A percentile compares a stretch with the other conserved stretches of the same genome.
These are phyloP conservation scores for Aspiorhynchus laticeps DNA, from an alignment of 2,113 vertebrate species.

Conservation along the genomic window DNA sequence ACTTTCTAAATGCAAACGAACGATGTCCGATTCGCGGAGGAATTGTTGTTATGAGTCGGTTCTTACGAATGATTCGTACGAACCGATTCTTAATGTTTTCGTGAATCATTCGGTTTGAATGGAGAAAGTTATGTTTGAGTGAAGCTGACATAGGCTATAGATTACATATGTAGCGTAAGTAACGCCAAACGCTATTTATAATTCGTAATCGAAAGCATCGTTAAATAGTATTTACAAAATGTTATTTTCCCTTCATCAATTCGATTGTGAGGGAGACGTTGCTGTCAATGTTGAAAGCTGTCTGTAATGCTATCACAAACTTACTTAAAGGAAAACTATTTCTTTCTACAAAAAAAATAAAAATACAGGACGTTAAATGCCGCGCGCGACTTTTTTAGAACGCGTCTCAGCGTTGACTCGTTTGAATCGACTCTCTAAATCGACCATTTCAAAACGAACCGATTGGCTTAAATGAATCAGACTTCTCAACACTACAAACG, in stretches of 20 bases:
- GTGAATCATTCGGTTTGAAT: background rate
- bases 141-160: background rate
- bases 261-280: background rate
- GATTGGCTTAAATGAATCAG: background rate
- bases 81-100: background rate
- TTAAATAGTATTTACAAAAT: background rate
- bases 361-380: background rate
- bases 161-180: no score
- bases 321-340: background rate
- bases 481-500: background rate
- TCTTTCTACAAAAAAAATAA: background rate
- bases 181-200: background rate
- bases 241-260: background rate
- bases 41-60: background rate
- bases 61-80: background rate
- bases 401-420: background rate
- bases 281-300: background rate
- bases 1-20: constrained; percentile 21
- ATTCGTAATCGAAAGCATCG: background rate
- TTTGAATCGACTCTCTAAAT: background rate
- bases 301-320: background rate
- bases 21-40: constrained; percentile 10
- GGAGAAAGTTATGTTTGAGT: background rate
- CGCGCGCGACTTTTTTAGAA: background rate
- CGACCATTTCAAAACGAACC: background rate